These are phyloP conservation scores for Acanthacorydalis orientalis DNA, from an alignment of 2,888 invertebrate genomes.

Conservation along the genomic window DNA sequence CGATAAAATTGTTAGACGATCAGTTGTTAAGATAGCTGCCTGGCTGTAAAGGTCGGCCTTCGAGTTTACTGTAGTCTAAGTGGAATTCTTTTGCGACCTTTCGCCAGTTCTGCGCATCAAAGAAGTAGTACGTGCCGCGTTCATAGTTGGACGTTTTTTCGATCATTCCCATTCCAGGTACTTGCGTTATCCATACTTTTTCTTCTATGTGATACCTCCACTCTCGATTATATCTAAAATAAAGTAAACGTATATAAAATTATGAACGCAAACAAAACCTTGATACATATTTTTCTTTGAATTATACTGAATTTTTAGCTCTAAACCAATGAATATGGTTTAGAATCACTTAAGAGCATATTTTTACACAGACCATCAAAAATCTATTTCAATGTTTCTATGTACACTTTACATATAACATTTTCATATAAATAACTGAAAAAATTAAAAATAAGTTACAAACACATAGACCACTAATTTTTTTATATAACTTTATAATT, in stretches of 20 bases:
- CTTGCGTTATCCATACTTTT: conserved; percentile 97
- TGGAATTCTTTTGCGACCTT: conserved; percentile 98
- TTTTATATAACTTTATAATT: neutral
- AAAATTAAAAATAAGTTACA: neutral
- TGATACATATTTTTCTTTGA: neutral
- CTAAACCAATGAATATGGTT: no score
- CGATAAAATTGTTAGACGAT: neutral
- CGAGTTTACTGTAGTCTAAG: conserved; percentile 96
- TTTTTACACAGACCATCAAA: no score
- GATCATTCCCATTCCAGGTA: conserved; percentile 83
- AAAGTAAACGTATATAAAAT: neutral
- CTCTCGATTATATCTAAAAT: conserved; percentile 79
- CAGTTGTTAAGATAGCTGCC: conserved; percentile 11
- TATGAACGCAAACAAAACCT: neutral
- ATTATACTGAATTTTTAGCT: no score
- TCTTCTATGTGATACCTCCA: conserved; percentile 99
- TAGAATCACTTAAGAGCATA: no score
- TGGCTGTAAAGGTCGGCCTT: conserved; percentile 68
- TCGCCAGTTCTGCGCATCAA: conserved; percentile 97
- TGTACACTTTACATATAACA: no score
- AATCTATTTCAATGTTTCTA: no score
- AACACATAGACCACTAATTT: no score
- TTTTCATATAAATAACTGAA: no score
- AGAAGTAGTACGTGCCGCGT: conserved; percentile 97
- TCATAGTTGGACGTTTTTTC: conserved; percentile 95